phyloP scores from a whole-genome alignment of 2,113 vertebrate genomes.

The Bambusicola thoracicus region DNA sequence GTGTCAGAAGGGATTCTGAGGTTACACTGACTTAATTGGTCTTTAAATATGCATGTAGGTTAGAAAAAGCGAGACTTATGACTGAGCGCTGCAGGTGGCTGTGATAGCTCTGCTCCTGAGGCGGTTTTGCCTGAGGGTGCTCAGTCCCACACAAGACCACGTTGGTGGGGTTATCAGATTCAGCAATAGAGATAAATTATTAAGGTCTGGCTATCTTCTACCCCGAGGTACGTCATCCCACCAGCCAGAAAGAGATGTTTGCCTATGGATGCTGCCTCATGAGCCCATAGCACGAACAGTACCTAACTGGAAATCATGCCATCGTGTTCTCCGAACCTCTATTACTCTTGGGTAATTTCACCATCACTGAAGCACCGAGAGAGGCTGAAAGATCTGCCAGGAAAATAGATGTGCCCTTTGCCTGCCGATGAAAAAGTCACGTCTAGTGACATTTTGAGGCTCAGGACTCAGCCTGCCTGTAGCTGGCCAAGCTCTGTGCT shows the following conservation, averaged over 20 bases:
- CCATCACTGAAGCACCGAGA: not conserved
- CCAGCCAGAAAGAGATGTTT: not conserved
- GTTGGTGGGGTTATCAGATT: not conserved
- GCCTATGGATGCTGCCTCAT: not conserved
- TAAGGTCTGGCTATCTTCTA: not conserved
- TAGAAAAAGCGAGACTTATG: slow-evolving; percentile 20
- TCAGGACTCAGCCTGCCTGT: not conserved
- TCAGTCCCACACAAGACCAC: not conserved
- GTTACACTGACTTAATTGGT: not conserved
- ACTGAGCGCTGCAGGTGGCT: not conserved
- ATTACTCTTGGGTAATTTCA: not conserved
- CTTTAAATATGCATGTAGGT: slow-evolving; percentile 34
- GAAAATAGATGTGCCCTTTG: not conserved
- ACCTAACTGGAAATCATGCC: not conserved
- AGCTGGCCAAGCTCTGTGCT: not conserved
- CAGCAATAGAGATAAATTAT: not conserved
- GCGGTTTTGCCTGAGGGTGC: not conserved
- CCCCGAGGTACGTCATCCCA: not conserved
- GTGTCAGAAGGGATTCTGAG: not conserved
- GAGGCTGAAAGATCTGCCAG: not conserved
- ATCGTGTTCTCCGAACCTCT: not conserved
- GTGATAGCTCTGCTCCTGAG: not conserved
- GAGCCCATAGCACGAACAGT: not conserved
- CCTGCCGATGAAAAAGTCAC: not conserved
- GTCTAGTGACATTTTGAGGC: not conserved